Base-by-base conservation (phyloP, 2,797 vertebrate genomes). In the Gobio occitaniae region DNA sequence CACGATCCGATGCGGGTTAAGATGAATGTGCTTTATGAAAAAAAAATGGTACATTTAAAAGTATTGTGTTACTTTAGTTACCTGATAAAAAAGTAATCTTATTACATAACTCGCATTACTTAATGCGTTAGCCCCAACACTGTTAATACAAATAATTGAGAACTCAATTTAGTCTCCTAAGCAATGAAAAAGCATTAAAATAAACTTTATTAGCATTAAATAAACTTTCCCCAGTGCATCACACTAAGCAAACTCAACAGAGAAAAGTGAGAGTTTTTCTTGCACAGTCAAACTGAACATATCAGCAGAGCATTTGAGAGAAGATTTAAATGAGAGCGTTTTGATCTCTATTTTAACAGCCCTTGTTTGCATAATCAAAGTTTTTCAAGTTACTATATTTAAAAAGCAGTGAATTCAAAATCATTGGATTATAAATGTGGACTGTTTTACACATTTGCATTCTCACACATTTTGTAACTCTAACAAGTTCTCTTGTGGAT, bases 361-460 rank as follows among this genome's bases (percentile, higher is more conserved):
- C 16, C 38, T 32, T 61, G 44, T 72, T 82, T 75, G 61, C 61
- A 54, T 29, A 68, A 83, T 52, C 61, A 54, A 65, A 65, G 29
- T 32, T 32, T 32, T 32, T 32, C 29, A 15, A 50, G 6, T 54
- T 75, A 13, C 32, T 83, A 68, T 76, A 77, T 83, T 54, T 76
- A 16, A 66, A 76, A 38, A 25, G 32, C 47, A 52, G 59, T 9
- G 41, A 21, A 25, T 75, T 74, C 44, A 25, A 32, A 82, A 41
- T 38, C 1, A 12, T 75, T 75, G 29, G 47, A 76, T 76, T 52
- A 54, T 29, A 8, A 76, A 76, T 83, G 47, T 68, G 15, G 47
- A 41, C n/a, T 77, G 9, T 25, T 77, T 83, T 77, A 63, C 72
- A 76, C n/a, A 36, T 82, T 63, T 63, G 41, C 70, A 50, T 65